Conservation (phyloP, 2,113 vertebrate species). For the Channa maculata region DNA sequence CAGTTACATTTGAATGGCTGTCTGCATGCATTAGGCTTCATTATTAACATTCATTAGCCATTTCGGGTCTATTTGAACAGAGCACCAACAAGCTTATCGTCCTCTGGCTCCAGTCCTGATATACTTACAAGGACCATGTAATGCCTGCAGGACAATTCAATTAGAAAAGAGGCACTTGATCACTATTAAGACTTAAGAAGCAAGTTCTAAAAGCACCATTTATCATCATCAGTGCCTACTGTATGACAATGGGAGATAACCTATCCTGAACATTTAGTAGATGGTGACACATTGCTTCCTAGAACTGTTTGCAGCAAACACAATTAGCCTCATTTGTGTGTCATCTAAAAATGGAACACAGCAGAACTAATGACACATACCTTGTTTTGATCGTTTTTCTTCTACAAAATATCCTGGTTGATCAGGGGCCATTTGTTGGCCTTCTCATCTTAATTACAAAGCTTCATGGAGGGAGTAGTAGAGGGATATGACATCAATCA, state of each 20-base stretch:
- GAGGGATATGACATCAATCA: conserved; percentile 54
- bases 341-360: conserved; percentile 38
- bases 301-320: conserved; percentile 50
- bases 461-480: conserved; percentile 16
- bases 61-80: conserved; percentile 62
- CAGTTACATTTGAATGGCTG: conserved; percentile 56
- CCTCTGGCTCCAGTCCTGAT: conserved; percentile 53
- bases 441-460: conserved; percentile 34
- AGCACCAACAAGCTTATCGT: conserved; percentile 33
- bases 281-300: conserved; percentile 66
- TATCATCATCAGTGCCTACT: conserved; percentile 75
- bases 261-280: conserved; percentile 52
- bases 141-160: conserved; percentile 77
- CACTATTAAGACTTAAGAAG: conserved; percentile 68
- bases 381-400: conserved; percentile 47
- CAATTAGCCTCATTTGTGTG: conserved; percentile 51
- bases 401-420: conserved; percentile 44
- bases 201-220: conserved; percentile 70
- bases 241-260: conserved; percentile 60
- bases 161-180: conserved; percentile 78
- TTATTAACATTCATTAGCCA: conserved; percentile 79
- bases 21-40: conserved; percentile 64
- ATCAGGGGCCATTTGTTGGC: conserved; percentile 44
- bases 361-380: conserved; percentile 41
- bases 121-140: conserved; percentile 62